Evolutionary conservation across 2,113 vertebrate genomes (phyloP), one percentile per base, ranked within the genome.

Genomic region (Sinocyclocheilus grahami): DNA sequence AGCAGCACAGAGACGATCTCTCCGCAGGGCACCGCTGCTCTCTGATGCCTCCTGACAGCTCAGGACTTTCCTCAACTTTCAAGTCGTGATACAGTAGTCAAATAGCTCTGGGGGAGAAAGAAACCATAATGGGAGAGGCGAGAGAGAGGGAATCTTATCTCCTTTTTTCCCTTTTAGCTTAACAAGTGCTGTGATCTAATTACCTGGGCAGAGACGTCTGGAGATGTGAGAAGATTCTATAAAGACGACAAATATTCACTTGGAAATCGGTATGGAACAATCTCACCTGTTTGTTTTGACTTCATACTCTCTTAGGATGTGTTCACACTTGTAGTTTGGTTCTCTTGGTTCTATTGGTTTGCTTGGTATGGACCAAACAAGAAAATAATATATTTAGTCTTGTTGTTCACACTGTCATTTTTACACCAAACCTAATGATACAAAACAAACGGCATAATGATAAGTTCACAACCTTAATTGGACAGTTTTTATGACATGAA

Each of bases 51-150:
- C 79, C 89, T 91, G 89, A 90, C 89, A 91, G 89, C 89, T 85
- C 74, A 90, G 87, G 87, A 91, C 90, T 91, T 91, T 89, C 89
- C 87, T 83, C 87, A 88, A 88, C 90, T 91, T 90, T 91, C 86
- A 91, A 89, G 89, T 85, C 82, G 62, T 78, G 85, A 88, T 71
- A 87, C 83, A 80, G 79, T 85, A 90, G 87, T 88, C 85, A 87
- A 88, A 87, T 85, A 85, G 89, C 88, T 88, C 67, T 87, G 55
- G 86, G 84, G 88, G 81, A 69, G 39, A 83, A 83, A 83, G 86
- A 81, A 58, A 74, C 65, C 11, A 39, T 87, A 83, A 91, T 91
- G 88, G 88, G 84, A 71, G 71, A 62, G 78, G 48, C 39, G 48
- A 72, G 53, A 46, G 48, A 75, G 72, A 51, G 78, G 20, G 62